These are phyloP conservation scores for Bombus breviceps DNA, from an alignment of 1,140 invertebrate genomes.

Conservation along the genomic window DNA sequence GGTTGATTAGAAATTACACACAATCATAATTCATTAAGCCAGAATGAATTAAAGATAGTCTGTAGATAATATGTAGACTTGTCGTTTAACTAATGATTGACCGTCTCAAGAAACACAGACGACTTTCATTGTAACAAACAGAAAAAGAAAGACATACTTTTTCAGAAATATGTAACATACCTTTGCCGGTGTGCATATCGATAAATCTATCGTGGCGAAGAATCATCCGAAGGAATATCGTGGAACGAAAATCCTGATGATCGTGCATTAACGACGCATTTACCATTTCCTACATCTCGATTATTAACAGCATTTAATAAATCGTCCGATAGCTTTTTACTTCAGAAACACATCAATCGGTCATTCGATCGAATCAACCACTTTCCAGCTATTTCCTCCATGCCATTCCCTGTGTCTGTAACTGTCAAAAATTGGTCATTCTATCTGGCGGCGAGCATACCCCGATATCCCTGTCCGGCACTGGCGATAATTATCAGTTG, in stretches of 20 bases:
- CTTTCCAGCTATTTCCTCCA: neutral
- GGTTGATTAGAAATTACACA: neutral
- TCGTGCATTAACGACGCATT: neutral
- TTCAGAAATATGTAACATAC: neutral
- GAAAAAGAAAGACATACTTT: too few species aligned
- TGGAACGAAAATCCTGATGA: neutral
- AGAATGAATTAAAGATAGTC: neutral
- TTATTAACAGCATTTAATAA: neutral
- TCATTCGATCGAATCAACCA: constrained; percentile 13
- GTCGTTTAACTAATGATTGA: neutral
- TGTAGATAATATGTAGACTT: neutral
- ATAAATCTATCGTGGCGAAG: neutral
- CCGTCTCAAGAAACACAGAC: too few species aligned
- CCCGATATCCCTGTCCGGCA: constrained; percentile 30
- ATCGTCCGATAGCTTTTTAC: neutral
- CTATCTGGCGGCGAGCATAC: neutral
- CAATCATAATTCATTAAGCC: neutral
- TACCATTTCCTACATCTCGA: neutral
- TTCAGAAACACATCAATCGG: constrained; percentile 12
- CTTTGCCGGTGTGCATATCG: neutral
- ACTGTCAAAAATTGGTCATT: constrained; percentile 35
- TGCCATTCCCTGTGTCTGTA: neutral
- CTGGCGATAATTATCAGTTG: constrained; percentile 46
- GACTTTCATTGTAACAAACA: neutral
- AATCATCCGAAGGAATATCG: neutral